Evolutionary conservation across 2,113 vertebrate genomes (phyloP), one percentile per base, ranked within the genome.

Genomic region (Maccullochella peelii): DNA sequence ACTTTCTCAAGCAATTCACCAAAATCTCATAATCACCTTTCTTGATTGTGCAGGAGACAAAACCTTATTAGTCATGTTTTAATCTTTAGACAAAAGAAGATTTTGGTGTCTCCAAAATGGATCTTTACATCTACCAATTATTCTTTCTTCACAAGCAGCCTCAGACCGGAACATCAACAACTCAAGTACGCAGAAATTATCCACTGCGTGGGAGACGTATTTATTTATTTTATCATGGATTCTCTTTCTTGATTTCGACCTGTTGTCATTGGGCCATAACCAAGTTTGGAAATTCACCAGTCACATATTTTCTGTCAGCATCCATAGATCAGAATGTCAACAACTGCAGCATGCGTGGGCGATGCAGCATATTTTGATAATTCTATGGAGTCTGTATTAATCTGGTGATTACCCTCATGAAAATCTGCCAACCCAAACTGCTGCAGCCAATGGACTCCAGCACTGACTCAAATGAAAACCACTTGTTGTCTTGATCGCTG

Each of bases 131-230:
- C 69, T 30, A 59, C 8, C 61, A 80, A 87, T 86, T 72, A 86
- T 27, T 75, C 1, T 71, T 50, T 78, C 58, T 88, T 82, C 65
- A 83, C 52, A 14, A 78, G 57, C 4, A 77, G 20, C 73, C 18
- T 69, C 55, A 57, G 81, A 86, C 71, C 59, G 20, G 74, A 92
- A 86, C 85, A 86, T 63, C 82, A 90, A 89, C 86, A 82, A 2
- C 2, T 61, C 49, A 14, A 40, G 71, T 42, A 25, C 0, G 1
- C 8, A 2, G 20, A 54, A 69, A 79, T 85, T 65, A 91, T 91
- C 84, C 74, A 2, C 15, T 30, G 81, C 44, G 79, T 86, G 85
- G 87, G 89, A 89, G 85, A 77, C 3, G 0, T 44, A 42, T 23
- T 73, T 79, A 44, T 12, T 3, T 76, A 44, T 87, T 84, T 80